phyloP scores from a whole-genome alignment of 1,140 invertebrate species.

The Thaumetopoea pityocampa region DNA sequence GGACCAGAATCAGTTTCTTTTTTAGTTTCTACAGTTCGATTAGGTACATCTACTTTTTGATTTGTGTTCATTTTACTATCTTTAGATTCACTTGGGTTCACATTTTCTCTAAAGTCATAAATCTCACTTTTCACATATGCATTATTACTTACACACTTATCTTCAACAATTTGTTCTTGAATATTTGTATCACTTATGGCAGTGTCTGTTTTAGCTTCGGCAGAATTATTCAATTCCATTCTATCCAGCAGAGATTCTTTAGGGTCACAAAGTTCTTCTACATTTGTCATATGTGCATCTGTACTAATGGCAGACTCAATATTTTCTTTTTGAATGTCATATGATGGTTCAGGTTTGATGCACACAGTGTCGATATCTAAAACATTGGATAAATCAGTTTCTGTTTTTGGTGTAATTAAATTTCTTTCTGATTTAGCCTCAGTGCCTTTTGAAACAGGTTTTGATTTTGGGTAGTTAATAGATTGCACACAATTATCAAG shows the following conservation, averaged over 20 bases:
- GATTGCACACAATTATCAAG: conserved; percentile 54
- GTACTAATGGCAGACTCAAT: conserved; percentile 28
- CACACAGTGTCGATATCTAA: conserved; percentile 35
- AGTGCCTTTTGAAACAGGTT: conserved; percentile 38
- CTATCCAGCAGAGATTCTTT: conserved; percentile 54
- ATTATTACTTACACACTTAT: conserved; percentile 51
- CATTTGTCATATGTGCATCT: conserved; percentile 31
- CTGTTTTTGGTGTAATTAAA: conserved; percentile 44
- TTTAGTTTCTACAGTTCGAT: conserved; percentile 53
- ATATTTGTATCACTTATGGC: conserved; percentile 25
- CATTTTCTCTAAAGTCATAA: conserved; percentile 71
- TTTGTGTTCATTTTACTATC: conserved; percentile 54
- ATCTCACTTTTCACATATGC: conserved; percentile 62
- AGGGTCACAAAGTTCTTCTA: conserved; percentile 47
- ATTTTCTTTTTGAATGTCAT: conserved; percentile 30
- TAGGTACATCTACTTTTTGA: conserved; percentile 51
- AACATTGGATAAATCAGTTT: conserved; percentile 38
- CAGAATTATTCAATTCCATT: conserved; percentile 27
- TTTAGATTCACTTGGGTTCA: conserved; percentile 62
- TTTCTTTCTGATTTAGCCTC: conserved; percentile 46
- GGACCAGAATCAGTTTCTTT: conserved; percentile 65
- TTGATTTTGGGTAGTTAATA: conserved; percentile 47
- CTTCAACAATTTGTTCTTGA: conserved; percentile 42
- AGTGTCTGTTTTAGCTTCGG: conserved; percentile 32
- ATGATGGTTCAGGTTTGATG: conserved; percentile 37